Evolutionary conservation across 2,113 vertebrate species (phyloP).

Genomic region (Sceloporus tristichus): DNA sequence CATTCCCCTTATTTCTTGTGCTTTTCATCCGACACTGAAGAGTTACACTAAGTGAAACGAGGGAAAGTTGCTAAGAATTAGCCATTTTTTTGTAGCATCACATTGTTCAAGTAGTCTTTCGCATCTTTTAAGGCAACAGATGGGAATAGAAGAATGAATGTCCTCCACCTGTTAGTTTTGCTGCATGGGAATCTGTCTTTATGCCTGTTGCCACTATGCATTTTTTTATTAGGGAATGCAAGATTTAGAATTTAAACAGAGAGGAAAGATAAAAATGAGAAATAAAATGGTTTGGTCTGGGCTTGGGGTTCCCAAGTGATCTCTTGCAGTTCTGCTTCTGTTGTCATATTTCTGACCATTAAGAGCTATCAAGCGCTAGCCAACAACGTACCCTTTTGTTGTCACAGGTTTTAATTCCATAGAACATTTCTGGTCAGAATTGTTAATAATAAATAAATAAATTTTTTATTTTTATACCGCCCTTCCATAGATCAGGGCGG

Average conservation of each 20-base stretch:
- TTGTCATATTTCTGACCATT: background rate
- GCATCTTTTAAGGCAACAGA: background rate
- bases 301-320: background rate
- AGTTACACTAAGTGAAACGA: background rate
- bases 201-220: background rate
- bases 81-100: accelerated
- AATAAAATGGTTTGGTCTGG: background rate
- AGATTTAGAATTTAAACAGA: too few species aligned
- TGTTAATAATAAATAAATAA: too few species aligned
- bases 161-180: background rate
- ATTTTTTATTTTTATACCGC: too few species aligned
- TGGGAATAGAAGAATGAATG: background rate
- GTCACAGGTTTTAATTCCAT: background rate
- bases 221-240: background rate
- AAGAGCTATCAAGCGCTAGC: background rate
- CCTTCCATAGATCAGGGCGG: too few species aligned
- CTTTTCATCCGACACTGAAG: background rate
- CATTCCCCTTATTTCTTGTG: background rate
- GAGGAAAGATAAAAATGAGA: too few species aligned
- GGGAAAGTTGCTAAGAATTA: background rate
- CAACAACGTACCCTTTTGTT: background rate
- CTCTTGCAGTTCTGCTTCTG: too few species aligned
- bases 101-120: background rate
- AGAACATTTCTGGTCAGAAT: too few species aligned
- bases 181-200: background rate